Conservation (phyloP, 2,113 vertebrate species). For the Capreolus pygargus region DNA sequence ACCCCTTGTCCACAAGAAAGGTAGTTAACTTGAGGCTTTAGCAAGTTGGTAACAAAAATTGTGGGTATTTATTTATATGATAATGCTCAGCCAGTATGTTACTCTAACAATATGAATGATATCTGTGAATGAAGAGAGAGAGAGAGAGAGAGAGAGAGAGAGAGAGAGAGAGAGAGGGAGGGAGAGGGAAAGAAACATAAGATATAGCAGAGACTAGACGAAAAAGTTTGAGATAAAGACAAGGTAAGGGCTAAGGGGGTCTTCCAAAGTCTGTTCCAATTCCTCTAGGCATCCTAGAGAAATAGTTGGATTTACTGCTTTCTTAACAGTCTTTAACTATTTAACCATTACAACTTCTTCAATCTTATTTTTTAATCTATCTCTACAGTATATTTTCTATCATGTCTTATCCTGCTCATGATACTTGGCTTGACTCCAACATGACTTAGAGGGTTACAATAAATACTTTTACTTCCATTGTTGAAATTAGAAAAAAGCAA, state of each 20-base stretch:
- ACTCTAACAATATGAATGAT: background rate
- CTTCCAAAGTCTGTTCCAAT: background rate
- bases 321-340: background rate
- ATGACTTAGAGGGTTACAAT: background rate
- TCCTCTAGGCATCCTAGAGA: background rate
- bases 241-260: background rate
- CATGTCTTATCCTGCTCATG: background rate
- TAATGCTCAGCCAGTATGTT: background rate
- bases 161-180: background rate
- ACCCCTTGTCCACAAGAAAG: background rate
- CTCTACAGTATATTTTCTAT: background rate
- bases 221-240: background rate
- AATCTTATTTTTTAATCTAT: background rate
- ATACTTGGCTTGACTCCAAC: conserved; percentile 30
- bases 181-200: background rate
- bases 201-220: background rate
- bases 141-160: background rate
- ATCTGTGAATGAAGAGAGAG: background rate
- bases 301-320: background rate
- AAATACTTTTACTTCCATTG: background rate
- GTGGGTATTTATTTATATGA: background rate
- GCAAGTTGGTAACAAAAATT: background rate
- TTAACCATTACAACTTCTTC: background rate
- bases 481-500: background rate
- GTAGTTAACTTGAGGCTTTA: background rate